Base-by-base conservation (phyloP, 1,140 invertebrate genomes). In the Glomeris maerens region DNA sequence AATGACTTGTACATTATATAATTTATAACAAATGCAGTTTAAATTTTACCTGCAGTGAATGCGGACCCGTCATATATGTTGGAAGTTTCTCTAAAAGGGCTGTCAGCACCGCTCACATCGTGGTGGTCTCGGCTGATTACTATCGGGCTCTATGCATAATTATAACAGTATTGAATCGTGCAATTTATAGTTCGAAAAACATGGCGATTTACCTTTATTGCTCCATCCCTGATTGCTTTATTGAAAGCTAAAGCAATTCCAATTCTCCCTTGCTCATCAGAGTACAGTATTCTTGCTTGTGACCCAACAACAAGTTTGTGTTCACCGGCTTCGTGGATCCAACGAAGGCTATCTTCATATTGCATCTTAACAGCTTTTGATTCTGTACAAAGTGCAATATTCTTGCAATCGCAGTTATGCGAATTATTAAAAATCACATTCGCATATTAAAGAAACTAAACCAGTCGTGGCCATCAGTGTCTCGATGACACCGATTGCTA, bases 41-140 rank as follows among this genome's bases (percentile, higher is more conserved):
- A 5, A 20, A 22, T 39, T 45, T 50, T 57, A 72, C 74, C 70
- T 55, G 78, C 78, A 52, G 75, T 77, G 53, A 79, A 74, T 2
- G 77, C 72, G 1, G 78, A 79, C 2, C 79, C 79, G 60, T 81
- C 79, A 52, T 68, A 72, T 29, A 81, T 72, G 60, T 82, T 79
- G 22, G 78, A 75, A 1, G 79, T 81, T 62, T 81, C 79, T 46
- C 79, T 59, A 66, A 73, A 80, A 4, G 78, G 79, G 56, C 75
- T 78, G 62, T 80, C 79, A 2, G 78, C 78, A 29, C 79, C 79
- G 55, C 76, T 78, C 2, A 82, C 79, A 63, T 81, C 79, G 62
- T 81, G 79, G 59, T 81, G 79, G 64, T 81, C 79, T 28, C 79
- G 59, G 57, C 75, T 77, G 13, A 81, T 63, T 2, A 82, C 73